Evolutionary conservation across 2,797 vertebrate species (phyloP), one percentile per base, ranked within the genome.

Genomic region (Manis javanica): DNA sequence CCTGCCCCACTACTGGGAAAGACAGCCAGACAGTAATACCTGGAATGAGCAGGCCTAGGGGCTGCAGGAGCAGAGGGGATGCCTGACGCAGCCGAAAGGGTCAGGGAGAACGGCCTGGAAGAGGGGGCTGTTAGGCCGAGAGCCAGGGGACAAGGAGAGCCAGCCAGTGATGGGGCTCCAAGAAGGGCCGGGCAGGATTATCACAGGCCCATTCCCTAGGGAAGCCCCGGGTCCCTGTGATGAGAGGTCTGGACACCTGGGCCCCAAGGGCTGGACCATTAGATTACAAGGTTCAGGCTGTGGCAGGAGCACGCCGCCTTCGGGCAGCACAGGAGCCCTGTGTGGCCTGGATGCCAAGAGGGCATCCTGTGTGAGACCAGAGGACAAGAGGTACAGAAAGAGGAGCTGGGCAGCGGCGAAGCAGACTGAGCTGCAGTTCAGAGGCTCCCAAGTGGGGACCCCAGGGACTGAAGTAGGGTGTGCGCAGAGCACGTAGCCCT

Each of bases 11-110:
- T 8, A 0, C 79, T 53, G 5, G 64, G 59, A 19, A 39, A 26
- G 87, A 14, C 37, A 61, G 12, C 42, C 37, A 34, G 46, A 9
- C 4, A 53, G 31, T 5, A 37, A 12, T 9, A 69, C 10, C 26
- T 0, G 3, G 59, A 69, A 39, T 0, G 0, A 39, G 71, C 55
- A 78, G 39, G 24, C 29, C 31, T 18, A 3, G 63, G 49, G 23
- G 19, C 79, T 57, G n/a, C 5, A 0, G 49, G 14, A 78, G 18
- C 55, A 26, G 26, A 24, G 46, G 37, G 11, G 59, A 24, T 0
- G 0, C 15, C 71, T 72, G 42, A 0, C 7, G 66, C 42, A 57
- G 68, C 81, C 46, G 24, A 5, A 8, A 18, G 59, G 51, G 18
- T 39, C 42, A 15, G 24, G 57, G n/a, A 77, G 68, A 42, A 3